Conservation (phyloP, 2,797 vertebrate genomes). For the Xenops minutus region DNA sequence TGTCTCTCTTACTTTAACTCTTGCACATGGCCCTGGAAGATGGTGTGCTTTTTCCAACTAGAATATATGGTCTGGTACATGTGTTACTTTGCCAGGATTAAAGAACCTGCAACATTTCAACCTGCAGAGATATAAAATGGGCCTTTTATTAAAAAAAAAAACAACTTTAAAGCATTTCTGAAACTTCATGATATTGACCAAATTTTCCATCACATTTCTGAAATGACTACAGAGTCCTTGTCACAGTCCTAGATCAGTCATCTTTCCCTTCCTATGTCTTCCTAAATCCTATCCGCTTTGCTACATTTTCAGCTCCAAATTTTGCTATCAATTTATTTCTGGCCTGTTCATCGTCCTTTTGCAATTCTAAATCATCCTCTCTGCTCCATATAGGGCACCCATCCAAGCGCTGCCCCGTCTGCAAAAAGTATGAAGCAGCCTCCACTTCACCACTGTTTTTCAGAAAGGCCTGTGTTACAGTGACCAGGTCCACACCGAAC, state of each 20-base stretch:
- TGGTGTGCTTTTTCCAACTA: neutral
- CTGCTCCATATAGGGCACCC: slow-evolving; percentile 76
- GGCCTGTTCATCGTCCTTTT: slow-evolving; percentile 53
- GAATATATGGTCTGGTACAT: neutral
- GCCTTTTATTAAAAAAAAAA: neutral
- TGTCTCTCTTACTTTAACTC: neutral
- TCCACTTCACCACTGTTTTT: slow-evolving; percentile 86
- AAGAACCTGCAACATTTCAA: neutral
- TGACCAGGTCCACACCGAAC: slow-evolving; percentile 79
- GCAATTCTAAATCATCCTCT: slow-evolving; percentile 76
- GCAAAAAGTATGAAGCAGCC: slow-evolving; percentile 75
- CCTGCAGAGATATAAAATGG: neutral
- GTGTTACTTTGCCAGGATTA: neutral
- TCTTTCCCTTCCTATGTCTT: slow-evolving; percentile 56
- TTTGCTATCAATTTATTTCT: slow-evolving; percentile 69
- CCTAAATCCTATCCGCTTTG: slow-evolving; percentile 73
- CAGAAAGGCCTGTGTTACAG: slow-evolving; percentile 87
- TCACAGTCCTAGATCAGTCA: neutral
- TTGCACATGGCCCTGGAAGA: neutral
- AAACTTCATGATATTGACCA: neutral
- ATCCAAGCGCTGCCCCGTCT: slow-evolving; percentile 68
- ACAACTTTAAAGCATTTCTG: neutral
- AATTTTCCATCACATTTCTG: neutral
- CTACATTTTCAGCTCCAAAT: slow-evolving; percentile 78
- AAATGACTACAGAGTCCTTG: neutral